phyloP scores from a whole-genome alignment of 2,797 vertebrate species.

The Eleutherodactylus coqui region DNA sequence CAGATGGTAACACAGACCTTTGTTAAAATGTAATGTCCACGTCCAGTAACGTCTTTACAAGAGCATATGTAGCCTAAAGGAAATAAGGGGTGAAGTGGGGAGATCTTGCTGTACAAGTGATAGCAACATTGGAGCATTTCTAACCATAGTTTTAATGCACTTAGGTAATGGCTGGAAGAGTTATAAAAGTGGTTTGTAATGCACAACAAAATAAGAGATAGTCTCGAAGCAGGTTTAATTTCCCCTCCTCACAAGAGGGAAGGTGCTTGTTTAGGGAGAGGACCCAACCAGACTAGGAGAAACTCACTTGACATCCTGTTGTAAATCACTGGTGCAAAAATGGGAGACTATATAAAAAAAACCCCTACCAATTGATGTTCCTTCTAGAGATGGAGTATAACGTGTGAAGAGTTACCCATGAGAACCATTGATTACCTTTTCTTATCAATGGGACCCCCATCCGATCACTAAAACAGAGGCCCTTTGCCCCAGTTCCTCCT shows the following conservation, averaged over 20 bases:
- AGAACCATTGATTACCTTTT: too few species aligned
- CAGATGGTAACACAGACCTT: slow-evolving; percentile 23
- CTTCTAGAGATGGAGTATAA: too few species aligned
- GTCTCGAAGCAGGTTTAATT: not conserved
- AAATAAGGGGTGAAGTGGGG: not conserved
- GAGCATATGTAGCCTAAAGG: slow-evolving; percentile 18
- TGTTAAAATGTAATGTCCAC: not conserved
- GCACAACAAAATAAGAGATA: not conserved
- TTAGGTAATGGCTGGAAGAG: not conserved
- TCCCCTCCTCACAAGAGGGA: not conserved
- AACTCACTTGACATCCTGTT: too few species aligned
- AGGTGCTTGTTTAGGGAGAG: too few species aligned
- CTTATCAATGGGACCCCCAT: too few species aligned
- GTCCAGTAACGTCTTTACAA: slow-evolving; percentile 1
- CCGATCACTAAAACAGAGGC: too few species aligned
- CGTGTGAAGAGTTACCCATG: too few species aligned
- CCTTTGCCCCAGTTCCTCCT: too few species aligned
- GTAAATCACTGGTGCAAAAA: not conserved
- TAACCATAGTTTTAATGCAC: not conserved
- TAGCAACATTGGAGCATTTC: not conserved
- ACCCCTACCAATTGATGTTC: too few species aligned
- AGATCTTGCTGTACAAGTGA: not conserved
- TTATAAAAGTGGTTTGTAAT: not conserved
- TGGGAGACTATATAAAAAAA: too few species aligned
- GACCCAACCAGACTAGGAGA: not conserved